These are phyloP conservation scores for Musca vetustissima DNA, from an alignment of 1,140 invertebrate species.

Conservation along the genomic window DNA sequence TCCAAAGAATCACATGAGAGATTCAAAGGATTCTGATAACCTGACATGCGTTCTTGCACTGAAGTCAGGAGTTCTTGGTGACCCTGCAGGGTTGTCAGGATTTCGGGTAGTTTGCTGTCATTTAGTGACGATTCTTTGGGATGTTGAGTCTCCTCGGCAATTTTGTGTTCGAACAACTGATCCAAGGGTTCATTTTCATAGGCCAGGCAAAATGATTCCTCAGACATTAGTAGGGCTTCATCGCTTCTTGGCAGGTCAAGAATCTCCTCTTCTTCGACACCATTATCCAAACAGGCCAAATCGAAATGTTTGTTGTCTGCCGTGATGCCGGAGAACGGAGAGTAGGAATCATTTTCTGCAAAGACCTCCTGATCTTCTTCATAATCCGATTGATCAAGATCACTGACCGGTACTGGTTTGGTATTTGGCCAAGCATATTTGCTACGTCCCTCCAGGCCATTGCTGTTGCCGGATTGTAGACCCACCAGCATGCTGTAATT, in stretches of 20 bases:
- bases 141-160: not conserved
- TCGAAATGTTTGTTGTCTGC: conserved; percentile 27
- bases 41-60: conserved; percentile 38
- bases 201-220: conserved; percentile 37
- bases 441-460: conserved; percentile 47
- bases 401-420: conserved; percentile 29
- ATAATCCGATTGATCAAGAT: conserved; percentile 45
- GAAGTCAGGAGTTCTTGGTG: conserved; percentile 36
- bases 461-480: conserved; percentile 43
- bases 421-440: conserved; percentile 43
- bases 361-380: conserved; percentile 40
- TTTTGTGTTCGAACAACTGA: conserved; percentile 40
- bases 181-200: conserved; percentile 46
- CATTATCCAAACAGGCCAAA: conserved; percentile 10
- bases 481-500: conserved; percentile 52
- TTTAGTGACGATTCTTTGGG: not conserved
- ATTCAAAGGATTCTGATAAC: conserved; percentile 35
- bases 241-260: not conserved
- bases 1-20: conserved; percentile 33
- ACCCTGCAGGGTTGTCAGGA: conserved; percentile 36
- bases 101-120: conserved; percentile 31
- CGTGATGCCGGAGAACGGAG: conserved; percentile 26
- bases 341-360: conserved; percentile 41
- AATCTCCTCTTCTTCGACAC: too few species aligned
- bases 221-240: not conserved